Evolutionary conservation across 2,888 invertebrate species (phyloP).

Genomic region (Sphinx pinastri): DNA sequence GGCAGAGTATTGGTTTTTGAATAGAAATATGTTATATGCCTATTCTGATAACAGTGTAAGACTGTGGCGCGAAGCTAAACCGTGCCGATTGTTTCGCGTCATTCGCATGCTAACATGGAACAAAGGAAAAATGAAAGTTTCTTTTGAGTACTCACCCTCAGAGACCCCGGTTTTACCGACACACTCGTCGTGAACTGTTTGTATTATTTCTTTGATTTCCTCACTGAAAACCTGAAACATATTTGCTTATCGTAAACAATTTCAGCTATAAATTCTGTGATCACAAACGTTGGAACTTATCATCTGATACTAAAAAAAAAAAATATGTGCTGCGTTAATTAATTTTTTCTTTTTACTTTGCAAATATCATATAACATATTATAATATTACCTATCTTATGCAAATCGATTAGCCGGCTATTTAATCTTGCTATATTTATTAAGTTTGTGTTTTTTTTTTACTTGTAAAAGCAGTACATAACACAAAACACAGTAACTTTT

Average conservation of each 20-base stretch:
- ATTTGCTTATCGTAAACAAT: slow-evolving; percentile 41
- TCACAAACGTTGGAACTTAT: not conserved
- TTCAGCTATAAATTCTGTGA: slow-evolving; percentile 10
- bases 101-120: slow-evolving; percentile 67
- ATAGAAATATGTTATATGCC: not conserved
- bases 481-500: not conserved
- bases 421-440: no score
- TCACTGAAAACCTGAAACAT: slow-evolving; percentile 77
- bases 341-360: no score
- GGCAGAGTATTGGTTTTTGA: not conserved
- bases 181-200: slow-evolving; percentile 78
- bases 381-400: no score
- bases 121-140: slow-evolving; percentile 74
- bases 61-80: slow-evolving; percentile 48
- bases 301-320: not conserved
- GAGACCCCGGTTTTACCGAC: slow-evolving; percentile 74
- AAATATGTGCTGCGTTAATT: no score
- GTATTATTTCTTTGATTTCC: slow-evolving; percentile 81
- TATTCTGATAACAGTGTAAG: slow-evolving; percentile 30
- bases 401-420: no score
- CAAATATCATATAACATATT: no score
- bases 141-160: slow-evolving; percentile 75
- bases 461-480: not conserved
- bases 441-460: no score
- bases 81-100: slow-evolving; percentile 65